Conservation (phyloP, 30 jellyfish, hydroid and myxozoan genomes). For the Hydra vulgaris region DNA sequence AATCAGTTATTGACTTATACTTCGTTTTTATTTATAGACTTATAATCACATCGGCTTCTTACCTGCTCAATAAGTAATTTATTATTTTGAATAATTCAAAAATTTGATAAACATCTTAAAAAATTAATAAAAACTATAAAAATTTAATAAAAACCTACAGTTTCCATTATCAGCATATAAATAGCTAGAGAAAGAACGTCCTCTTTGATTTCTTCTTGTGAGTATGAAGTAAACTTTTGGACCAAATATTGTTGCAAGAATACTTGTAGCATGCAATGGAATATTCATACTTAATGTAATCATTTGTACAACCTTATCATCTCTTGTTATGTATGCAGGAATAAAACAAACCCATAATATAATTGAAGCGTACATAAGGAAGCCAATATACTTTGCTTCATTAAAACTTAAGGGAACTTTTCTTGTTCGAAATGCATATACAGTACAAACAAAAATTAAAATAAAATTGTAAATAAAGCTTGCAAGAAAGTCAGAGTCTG, state of each 20-base stretch:
- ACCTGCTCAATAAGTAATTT: too few species aligned
- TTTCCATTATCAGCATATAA: slow-evolving; percentile 6
- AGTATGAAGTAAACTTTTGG: slow-evolving; percentile 60
- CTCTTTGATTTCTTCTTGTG: slow-evolving; percentile 43
- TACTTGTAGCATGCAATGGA: slow-evolving; percentile 63
- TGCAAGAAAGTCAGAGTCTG: slow-evolving; percentile 37
- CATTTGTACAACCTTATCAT: slow-evolving; percentile 12
- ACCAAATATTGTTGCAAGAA: slow-evolving; percentile 70
- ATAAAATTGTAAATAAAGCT: slow-evolving; percentile 42
- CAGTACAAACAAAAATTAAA: slow-evolving; percentile 51
- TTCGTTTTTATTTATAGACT: too few species aligned
- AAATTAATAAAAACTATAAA: not conserved
- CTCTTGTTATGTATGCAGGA: slow-evolving; percentile 43
- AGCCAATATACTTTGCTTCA: slow-evolving; percentile 78
- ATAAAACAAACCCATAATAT: slow-evolving; percentile 51
- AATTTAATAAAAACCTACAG: too few species aligned
- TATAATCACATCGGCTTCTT: too few species aligned
- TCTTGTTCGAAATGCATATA: slow-evolving; percentile 77
- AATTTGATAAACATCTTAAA: not conserved
- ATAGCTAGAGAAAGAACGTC: slow-evolving; percentile 17
- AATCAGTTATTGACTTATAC: too few species aligned
- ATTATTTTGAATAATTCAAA: too few species aligned
- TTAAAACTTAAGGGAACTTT: slow-evolving; percentile 68
- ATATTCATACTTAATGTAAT: slow-evolving; percentile 52
- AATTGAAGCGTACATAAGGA: slow-evolving; percentile 69